Evolutionary conservation across 2,888 invertebrate genomes (phyloP).

Genomic region (Drosophila picticornis): DNA sequence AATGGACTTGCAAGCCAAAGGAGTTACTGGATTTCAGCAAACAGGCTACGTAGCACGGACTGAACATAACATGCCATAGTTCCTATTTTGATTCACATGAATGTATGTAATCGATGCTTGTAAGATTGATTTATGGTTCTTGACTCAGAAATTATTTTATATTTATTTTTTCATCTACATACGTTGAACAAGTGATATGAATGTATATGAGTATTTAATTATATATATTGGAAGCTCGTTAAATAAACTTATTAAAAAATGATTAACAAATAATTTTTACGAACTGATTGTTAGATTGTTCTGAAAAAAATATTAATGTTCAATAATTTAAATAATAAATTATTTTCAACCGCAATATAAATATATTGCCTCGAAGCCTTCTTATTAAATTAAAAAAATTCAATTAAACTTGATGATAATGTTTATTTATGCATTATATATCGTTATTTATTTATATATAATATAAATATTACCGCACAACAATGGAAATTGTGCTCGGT

Average conservation of each 20-base stretch:
- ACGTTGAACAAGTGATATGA: background rate
- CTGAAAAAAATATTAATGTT: background rate
- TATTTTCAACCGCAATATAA: background rate
- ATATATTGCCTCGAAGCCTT: background rate
- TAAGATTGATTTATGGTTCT: background rate
- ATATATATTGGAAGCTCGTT: background rate
- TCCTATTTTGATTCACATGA: background rate
- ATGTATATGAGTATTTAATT: background rate
- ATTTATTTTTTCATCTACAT: background rate
- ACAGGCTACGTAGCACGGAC: background rate
- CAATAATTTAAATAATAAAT: background rate
- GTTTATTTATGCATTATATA: background rate
- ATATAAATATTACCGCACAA: slow-evolving; percentile 29
- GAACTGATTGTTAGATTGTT: background rate
- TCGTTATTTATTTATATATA: background rate
- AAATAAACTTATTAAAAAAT: background rate
- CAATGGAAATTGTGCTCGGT: slow-evolving; percentile 33
- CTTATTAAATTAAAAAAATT: too few species aligned
- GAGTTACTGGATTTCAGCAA: slow-evolving; percentile 62
- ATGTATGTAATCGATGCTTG: background rate
- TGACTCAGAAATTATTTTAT: background rate
- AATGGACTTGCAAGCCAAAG: slow-evolving; percentile 87
- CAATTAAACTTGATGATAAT: background rate
- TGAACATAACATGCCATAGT: background rate
- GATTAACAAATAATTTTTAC: background rate